Base-by-base conservation (phyloP, 2,888 invertebrate genomes). In the Heliconius hortense region DNA sequence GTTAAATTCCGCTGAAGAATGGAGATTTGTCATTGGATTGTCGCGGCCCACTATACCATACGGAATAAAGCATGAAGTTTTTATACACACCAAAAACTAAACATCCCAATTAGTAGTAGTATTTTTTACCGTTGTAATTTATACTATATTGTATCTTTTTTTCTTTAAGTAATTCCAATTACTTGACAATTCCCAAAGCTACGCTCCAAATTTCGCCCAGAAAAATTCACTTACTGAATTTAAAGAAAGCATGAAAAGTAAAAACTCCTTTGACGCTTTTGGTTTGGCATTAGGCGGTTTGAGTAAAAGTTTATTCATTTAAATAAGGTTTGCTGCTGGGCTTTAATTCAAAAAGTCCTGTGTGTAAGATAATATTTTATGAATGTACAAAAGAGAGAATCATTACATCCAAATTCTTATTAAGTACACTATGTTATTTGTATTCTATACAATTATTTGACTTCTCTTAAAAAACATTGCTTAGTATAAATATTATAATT, bases 191-290 rank as follows among this genome's bases (percentile, higher is more conserved):
- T 69, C 68, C 53, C 68, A 69, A 69, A 53, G 68, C 53, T 13
- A 53, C 28, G 28, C 53, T 53, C 68, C 7, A 31, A 69, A 69
- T 56, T n/a, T 69, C 11, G 68, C 28, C 53, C 53, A 53, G 13
- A 69, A 69, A 56, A 69, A 69, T 53, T 69, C 68, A 69, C 53
- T 69, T 69, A 53, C 53, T 53, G 48, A 69, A 69, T 68, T 68
- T 68, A 69, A 69, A 68, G 68, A 68, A 68, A 68, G 68, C 68
- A 53, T 68, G 28, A 28, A 68, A 31, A 48, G 53, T 53, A 53
- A 68, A 68, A 68, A 53, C 68, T 68, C 68, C 53, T 68, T 68
- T 53, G 68, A 68, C 53, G 68, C 68, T 68, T 68, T 68, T 48
- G 68, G 68, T 68, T 68, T 53, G 53, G 68, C 53, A 68, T 68